A percentile compares a stretch with the other conserved stretches of the same genome.
Evolutionary conservation across 2,113 vertebrate species (phyloP).

Genomic region (Onychostruthus taczanowskii): DNA sequence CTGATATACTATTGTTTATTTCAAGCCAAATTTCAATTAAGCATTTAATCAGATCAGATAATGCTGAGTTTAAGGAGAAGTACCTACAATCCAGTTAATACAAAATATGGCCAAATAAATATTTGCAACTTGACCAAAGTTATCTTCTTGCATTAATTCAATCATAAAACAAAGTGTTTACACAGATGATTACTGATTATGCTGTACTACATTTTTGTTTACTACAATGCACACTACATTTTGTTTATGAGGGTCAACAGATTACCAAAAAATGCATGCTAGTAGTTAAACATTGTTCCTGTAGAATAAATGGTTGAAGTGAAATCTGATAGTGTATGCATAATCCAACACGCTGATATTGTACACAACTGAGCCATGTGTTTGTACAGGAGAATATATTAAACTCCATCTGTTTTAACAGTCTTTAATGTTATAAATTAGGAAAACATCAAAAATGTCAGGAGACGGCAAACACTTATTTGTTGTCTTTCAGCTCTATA

Average conservation of each 20-base stretch:
- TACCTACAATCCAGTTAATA: neutral
- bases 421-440: conserved; percentile 81
- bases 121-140: neutral
- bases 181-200: neutral
- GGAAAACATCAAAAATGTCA: conserved; percentile 74
- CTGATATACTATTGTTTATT: neutral
- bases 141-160: neutral
- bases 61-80: neutral
- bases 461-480: conserved; percentile 64
- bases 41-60: neutral
- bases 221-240: neutral
- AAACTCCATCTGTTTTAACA: conserved; percentile 80
- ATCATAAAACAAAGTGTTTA: neutral
- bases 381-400: conserved; percentile 78
- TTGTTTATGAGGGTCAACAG: neutral
- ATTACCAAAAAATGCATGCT: neutral
- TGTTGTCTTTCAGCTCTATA: conserved; percentile 74
- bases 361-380: conserved; percentile 72
- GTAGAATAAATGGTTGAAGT: neutral
- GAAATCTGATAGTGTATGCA: conserved; percentile 60
- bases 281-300: conserved; percentile 17
- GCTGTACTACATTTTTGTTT: neutral
- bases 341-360: conserved; percentile 48
- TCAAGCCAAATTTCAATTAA: neutral
- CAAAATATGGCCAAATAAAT: neutral